Conservation (phyloP, 2,888 invertebrate species). For the Keiferia lycopersicella region DNA sequence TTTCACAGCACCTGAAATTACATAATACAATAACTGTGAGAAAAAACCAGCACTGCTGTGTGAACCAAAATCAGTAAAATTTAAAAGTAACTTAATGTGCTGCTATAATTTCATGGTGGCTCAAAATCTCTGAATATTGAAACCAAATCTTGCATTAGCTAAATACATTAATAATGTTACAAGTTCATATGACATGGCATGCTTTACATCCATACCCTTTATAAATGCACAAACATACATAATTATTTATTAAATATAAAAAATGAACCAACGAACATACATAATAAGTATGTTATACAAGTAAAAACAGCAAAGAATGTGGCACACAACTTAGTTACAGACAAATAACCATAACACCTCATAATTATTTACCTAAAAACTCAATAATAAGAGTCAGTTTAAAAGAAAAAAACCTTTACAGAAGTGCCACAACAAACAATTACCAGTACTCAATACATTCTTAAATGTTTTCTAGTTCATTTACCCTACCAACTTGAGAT, state of each 20-base stretch:
- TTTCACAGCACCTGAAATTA: too few species aligned
- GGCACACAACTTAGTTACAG: not conserved
- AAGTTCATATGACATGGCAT: not conserved
- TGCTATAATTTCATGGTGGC: not conserved
- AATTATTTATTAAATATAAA: not conserved
- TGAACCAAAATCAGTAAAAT: too few species aligned
- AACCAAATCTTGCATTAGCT: not conserved
- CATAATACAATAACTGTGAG: too few species aligned
- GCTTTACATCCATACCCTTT: not conserved
- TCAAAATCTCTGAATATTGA: not conserved
- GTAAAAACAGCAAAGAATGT: not conserved
- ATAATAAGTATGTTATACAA: too few species aligned
- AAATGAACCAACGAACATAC: not conserved
- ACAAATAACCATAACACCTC: not conserved
- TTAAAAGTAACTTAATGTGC: too few species aligned
- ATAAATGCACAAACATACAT: not conserved
- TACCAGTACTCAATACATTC: not conserved
- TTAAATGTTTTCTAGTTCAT: not conserved
- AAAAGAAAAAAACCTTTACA: conserved; percentile 1
- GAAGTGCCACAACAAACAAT: conserved; percentile 13
- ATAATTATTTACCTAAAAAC: not conserved
- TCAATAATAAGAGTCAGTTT: not conserved
- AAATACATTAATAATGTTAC: not conserved
- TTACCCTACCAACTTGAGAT: conserved; percentile 15
- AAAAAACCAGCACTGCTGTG: too few species aligned